phyloP scores from a whole-genome alignment of 2,797 vertebrate species.

The Tadarida brasiliensis region DNA sequence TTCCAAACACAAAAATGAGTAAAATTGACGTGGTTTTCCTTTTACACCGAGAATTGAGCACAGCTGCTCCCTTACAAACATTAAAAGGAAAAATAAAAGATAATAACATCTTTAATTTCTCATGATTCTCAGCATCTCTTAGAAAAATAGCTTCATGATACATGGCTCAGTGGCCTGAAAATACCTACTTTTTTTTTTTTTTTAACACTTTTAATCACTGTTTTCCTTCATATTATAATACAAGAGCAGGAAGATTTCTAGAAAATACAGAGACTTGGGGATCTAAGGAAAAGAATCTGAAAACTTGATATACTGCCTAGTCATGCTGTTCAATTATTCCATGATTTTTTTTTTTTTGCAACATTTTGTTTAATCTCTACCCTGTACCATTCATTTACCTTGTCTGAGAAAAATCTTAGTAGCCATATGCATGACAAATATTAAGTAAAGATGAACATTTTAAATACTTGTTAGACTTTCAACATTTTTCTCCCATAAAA shows the following conservation, averaged over 20 bases:
- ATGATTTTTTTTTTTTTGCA: neutral
- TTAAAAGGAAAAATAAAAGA: conserved; percentile 70
- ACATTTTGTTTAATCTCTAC: neutral
- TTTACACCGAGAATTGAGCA: conserved; percentile 73
- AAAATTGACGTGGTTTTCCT: conserved; percentile 70
- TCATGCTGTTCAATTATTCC: neutral
- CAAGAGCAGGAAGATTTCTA: neutral
- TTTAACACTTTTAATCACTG: neutral
- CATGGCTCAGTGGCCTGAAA: conserved; percentile 63
- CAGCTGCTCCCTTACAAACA: conserved; percentile 69
- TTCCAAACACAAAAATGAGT: conserved; percentile 72
- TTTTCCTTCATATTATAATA: conserved; percentile 32
- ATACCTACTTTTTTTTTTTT: conserved; percentile 20
- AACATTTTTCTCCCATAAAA: neutral
- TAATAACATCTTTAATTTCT: conserved; percentile 74
- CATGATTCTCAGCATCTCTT: conserved; percentile 64
- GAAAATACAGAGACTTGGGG: neutral
- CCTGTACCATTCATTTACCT: neutral
- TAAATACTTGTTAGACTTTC: conserved; percentile 31
- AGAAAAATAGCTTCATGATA: conserved; percentile 65
- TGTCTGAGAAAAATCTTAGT: conserved; percentile 1
- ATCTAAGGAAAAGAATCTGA: neutral
- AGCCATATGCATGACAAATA: neutral
- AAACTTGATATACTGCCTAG: conserved; percentile 36
- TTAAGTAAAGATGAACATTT: conserved; percentile 38